Base-by-base conservation (phyloP, 2,888 invertebrate genomes). In the Erebia ligea region DNA sequence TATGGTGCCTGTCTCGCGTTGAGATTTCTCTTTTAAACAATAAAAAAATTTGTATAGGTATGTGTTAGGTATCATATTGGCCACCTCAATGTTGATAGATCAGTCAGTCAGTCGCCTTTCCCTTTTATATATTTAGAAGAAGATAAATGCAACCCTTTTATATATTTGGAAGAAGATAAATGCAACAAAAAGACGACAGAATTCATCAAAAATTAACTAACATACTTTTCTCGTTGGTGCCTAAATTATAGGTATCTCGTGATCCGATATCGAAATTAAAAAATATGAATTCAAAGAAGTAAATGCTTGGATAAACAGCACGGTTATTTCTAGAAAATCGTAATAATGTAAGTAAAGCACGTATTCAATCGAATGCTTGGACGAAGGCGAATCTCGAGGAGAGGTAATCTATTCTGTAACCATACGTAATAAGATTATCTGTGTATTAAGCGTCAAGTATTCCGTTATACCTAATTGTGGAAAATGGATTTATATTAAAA, bases 291-390 rank as follows among this genome's bases (percentile, higher is more conserved):
- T 78, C 76, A 72, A 79, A 73, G 61, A 48, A 50, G 45, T 58
- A 58, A 66, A 19, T 15, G 69, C 72, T 71, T 64, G 63, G 63
- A 69, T 69, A 69, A 72, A 69, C 52, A 61, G 19, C 67, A 70
- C 56, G 58, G 68, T 67, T 67, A 69, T 69, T 65, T 68, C 25
- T 25, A 65, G 71, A 62, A 77, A 76, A 73, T 75, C 64, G 67
- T 72, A 58, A 72, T 73, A 75, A 76, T 76, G 25, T 83, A 84
- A 81, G 79, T 80, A 79, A 83, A 81, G 84, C 85, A 87, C 87
- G 86, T 87, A 82, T 86, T 86, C 85, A 86, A 87, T 87, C 81
- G 85, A 81, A 86, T 82, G 82, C 76, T 81, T 75, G 80, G 80
- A 78, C 81, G 76, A 25, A 57, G 65, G 67, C 21, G 67, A 67